Evolutionary conservation across 2,888 invertebrate genomes (phyloP), one percentile per base, ranked within the genome.

Genomic region (Antheraea assamensis): DNA sequence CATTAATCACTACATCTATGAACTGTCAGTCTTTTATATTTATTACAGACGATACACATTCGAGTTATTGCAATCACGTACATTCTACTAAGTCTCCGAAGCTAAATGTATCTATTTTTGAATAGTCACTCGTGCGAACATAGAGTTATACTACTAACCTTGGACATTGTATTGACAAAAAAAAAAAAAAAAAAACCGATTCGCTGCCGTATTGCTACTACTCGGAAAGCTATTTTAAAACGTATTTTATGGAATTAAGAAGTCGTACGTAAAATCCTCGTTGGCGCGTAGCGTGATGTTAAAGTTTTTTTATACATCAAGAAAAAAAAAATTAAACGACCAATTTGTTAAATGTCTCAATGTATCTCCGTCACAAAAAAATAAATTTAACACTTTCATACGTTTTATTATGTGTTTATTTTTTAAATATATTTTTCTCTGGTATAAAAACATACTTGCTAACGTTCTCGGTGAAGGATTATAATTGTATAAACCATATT

Each of bases 71-170:
- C 35, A 35, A 83, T 84, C 88, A 88, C 85, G 85, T 85, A 85
- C 79, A 73, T 80, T 24, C 82, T 81, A 83, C 85, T 85, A 84
- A 83, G 81, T 80, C 77, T 76, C 80, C 83, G 83, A 80, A 85
- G 83, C 76, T 80, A 77, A 83, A 84, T 78, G 76, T 75, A 77
- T 81, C 84, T 88, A 88, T 88, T 88, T 83, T 80, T 79, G 83
- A 79, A 78, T 75, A 71, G 74, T 73, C 70, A 70, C 70, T 68
- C 35, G 52, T 70, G 49, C 31, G 73, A 58, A 70, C 72, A 70
- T 72, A 31, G 31, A n/a, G n/a, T n/a, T 73, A 73, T 70, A 68
- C 61, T 35, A 30, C 66, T 72, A 70, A 73, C 73, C 73, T 73
- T 73, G 73, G 35, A 70, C n/a, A 31, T 42, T 42, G 13, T 58